Percentiles rank a stretch among this genome's conserved stretches.
These are phyloP conservation scores for Antennarius striatus DNA, from an alignment of 2,113 vertebrate species.

Conservation along the genomic window DNA sequence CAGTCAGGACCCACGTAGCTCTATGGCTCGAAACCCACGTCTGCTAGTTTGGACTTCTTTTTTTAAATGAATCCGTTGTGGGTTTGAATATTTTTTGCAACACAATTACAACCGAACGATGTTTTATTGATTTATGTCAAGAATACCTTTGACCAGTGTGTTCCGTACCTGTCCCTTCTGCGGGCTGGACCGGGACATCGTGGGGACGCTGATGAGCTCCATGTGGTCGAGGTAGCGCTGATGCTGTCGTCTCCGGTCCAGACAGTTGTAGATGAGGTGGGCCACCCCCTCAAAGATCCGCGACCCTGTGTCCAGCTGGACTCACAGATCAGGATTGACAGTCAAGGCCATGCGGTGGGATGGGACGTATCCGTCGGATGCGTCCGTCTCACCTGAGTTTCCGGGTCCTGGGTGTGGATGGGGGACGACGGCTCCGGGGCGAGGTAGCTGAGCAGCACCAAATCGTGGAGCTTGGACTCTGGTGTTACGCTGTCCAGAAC, in stretches of 20 bases:
- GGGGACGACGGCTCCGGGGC: conserved; percentile 72
- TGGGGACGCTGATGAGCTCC: conserved; percentile 79
- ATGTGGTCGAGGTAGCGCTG: conserved; percentile 82
- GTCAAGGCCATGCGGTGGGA: too few species aligned
- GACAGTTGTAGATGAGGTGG: conserved; percentile 86
- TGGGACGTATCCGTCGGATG: too few species aligned
- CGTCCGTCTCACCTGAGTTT: conserved; percentile 79
- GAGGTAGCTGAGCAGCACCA: conserved; percentile 78
- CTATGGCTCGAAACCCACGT: too few species aligned
- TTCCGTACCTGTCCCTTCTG: conserved; percentile 44
- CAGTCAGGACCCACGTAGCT: too few species aligned
- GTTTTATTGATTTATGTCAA: too few species aligned
- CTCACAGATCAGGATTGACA: background rate
- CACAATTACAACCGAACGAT: too few species aligned
- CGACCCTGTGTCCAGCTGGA: conserved; percentile 82
- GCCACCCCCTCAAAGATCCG: conserved; percentile 86
- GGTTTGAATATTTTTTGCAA: too few species aligned
- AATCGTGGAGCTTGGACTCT: conserved; percentile 82
- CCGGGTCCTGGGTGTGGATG: conserved; percentile 56
- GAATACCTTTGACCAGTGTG: too few species aligned
- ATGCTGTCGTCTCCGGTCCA: conserved; percentile 89
- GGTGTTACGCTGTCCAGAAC: conserved; percentile 80
- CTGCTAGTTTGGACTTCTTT: too few species aligned
- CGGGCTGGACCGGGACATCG: conserved; percentile 23
- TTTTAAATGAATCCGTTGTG: too few species aligned